These are phyloP conservation scores for Nymphalis c-album DNA, from an alignment of 2,888 invertebrate genomes.

Conservation along the genomic window DNA sequence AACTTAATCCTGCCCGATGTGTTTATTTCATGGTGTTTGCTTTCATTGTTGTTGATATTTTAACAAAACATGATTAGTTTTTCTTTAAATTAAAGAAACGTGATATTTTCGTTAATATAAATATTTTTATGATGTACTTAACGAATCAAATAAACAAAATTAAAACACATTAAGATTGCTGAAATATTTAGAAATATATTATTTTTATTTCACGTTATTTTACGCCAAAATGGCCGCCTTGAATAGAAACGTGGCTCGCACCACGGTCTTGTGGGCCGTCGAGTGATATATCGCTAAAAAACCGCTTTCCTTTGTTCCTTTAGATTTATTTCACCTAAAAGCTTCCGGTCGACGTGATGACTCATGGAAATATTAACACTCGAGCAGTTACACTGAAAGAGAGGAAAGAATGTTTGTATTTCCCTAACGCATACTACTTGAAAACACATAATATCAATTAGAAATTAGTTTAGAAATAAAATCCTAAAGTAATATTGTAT, in stretches of 20 bases:
- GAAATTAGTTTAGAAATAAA: too few species aligned
- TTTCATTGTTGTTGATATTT: too few species aligned
- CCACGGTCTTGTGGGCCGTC: slow-evolving; percentile 4
- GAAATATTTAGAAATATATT: neutral
- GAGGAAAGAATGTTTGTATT: neutral
- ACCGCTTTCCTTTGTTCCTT: slow-evolving; percentile 24
- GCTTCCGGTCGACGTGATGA: slow-evolving; percentile 10
- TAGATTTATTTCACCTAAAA: slow-evolving; percentile 18
- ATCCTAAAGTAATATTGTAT: neutral
- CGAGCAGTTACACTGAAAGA: neutral
- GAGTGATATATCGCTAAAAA: slow-evolving; percentile 22
- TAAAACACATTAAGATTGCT: too few species aligned
- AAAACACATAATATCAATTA: neutral
- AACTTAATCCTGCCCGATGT: too few species aligned
- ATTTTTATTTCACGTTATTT: neutral
- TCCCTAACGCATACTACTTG: neutral
- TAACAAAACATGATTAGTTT: too few species aligned
- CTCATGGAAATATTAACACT: slow-evolving; percentile 19
- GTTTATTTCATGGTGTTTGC: too few species aligned
- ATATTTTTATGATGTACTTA: too few species aligned
- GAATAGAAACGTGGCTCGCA: neutral
- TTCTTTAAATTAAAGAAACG: too few species aligned
- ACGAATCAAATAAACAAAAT: too few species aligned
- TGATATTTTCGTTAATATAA: too few species aligned
- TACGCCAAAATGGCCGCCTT: slow-evolving; percentile 3